Evolutionary conservation across 1,140 invertebrate genomes (phyloP).

Genomic region (Leucophenga varia): DNA sequence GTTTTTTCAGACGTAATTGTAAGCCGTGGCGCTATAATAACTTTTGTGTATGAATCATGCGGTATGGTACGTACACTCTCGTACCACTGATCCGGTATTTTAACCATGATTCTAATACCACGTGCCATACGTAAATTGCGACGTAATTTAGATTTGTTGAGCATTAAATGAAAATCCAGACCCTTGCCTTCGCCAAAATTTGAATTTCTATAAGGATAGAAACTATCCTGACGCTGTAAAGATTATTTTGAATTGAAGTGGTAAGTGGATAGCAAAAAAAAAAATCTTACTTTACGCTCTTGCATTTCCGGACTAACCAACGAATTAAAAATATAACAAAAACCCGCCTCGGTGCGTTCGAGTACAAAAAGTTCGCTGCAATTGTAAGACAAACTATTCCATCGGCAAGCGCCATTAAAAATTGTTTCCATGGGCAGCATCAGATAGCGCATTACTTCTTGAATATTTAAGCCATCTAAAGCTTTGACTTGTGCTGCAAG

Average conservation of each 20-base stretch:
- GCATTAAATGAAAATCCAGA: conserved; percentile 21
- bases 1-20: conserved; percentile 24
- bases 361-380: conserved; percentile 42
- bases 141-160: conserved; percentile 19
- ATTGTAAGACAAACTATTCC: conserved; percentile 25
- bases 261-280: too few species aligned
- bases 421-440: conserved; percentile 26
- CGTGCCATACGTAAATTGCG: neutral
- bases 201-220: conserved; percentile 32
- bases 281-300: neutral
- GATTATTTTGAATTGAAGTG: neutral
- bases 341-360: conserved; percentile 39
- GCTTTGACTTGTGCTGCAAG: conserved; percentile 7
- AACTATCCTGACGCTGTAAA: conserved; percentile 26
- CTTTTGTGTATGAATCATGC: conserved; percentile 22
- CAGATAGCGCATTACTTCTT: conserved; percentile 17
- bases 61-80: conserved; percentile 21
- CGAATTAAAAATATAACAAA: conserved; percentile 42
- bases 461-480: conserved; percentile 29
- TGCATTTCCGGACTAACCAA: conserved; percentile 15
- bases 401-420: conserved; percentile 22
- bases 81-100: conserved; percentile 40
- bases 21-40: conserved; percentile 26
- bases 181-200: conserved; percentile 30
- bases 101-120: conserved; percentile 40